These are phyloP conservation scores for Bombus ignitus DNA, from an alignment of 1,140 invertebrate species.

Conservation along the genomic window DNA sequence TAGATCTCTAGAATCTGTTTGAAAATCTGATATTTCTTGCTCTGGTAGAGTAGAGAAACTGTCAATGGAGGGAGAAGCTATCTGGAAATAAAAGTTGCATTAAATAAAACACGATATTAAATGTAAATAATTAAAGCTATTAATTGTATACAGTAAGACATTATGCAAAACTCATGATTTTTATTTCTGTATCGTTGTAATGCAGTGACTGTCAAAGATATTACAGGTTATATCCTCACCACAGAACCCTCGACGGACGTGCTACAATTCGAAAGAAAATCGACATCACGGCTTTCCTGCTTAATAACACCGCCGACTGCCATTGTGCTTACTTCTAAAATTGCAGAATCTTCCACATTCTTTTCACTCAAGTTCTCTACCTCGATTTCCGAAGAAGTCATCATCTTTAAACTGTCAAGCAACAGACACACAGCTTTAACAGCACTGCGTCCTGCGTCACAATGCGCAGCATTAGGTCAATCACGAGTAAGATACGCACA, in stretches of 20 bases:
- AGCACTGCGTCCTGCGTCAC: conserved; percentile 20
- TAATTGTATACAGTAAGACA: not conserved
- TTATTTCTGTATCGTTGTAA: not conserved
- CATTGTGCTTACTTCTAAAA: conserved; percentile 78
- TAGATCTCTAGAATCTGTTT: conserved; percentile 84
- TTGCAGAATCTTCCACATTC: conserved; percentile 66
- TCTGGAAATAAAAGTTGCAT: conserved; percentile 64
- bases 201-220: not conserved
- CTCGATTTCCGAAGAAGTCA: conserved; percentile 75
- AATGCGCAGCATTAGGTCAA: conserved; percentile 32
- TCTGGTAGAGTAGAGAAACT: conserved; percentile 86
- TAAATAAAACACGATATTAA: not conserved
- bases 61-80: conserved; percentile 85
- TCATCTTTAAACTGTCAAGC: conserved; percentile 71
- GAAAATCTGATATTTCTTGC: conserved; percentile 84
- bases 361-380: conserved; percentile 68
- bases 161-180: not conserved
- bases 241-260: conserved; percentile 81
- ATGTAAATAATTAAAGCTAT: not conserved
- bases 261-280: conserved; percentile 80
- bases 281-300: conserved; percentile 75
- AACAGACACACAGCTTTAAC: conserved; percentile 22
- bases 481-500: not conserved
- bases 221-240: conserved; percentile 70
- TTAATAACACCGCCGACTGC: conserved; percentile 71